Percentiles rank a stretch among this genome's conserved stretches.
Conservation (phyloP, 1,140 invertebrate genomes). For the Batillaria attramentaria region DNA sequence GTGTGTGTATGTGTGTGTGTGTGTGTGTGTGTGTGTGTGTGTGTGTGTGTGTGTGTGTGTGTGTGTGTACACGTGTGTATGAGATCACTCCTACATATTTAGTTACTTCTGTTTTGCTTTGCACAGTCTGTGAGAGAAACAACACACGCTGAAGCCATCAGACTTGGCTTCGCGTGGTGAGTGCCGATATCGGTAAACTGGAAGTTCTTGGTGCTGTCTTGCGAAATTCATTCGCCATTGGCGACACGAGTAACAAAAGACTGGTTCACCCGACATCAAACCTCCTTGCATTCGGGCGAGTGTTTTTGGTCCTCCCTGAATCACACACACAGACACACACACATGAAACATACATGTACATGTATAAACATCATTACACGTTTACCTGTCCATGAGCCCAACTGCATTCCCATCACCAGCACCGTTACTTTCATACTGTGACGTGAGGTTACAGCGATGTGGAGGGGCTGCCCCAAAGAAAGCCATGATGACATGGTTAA, state of each 20-base stretch:
- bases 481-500: slow-evolving; percentile 48
- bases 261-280: too few relatives aligned
- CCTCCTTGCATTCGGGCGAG: too few relatives aligned
- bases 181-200: too few relatives aligned
- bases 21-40: slow-evolving; percentile 17
- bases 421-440: too few relatives aligned
- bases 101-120: too few relatives aligned
- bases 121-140: too few relatives aligned
- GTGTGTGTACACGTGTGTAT: not conserved
- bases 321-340: slow-evolving; percentile 17
- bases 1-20: not conserved
- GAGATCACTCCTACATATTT: not conserved
- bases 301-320: not conserved
- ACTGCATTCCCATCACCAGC: not conserved
- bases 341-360: not conserved
- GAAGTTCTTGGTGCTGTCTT: too few relatives aligned
- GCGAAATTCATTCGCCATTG: too few relatives aligned
- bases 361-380: not conserved
- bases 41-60: slow-evolving; percentile 1
- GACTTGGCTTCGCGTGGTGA: too few relatives aligned
- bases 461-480: slow-evolving; percentile 31
- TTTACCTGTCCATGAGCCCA: not conserved
- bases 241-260: too few relatives aligned
- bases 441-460: slow-evolving; percentile 22
- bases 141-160: too few relatives aligned